Evolutionary conservation across 2,888 invertebrate species (phyloP).

Genomic region (Caenorhabditis imperialis): DNA sequence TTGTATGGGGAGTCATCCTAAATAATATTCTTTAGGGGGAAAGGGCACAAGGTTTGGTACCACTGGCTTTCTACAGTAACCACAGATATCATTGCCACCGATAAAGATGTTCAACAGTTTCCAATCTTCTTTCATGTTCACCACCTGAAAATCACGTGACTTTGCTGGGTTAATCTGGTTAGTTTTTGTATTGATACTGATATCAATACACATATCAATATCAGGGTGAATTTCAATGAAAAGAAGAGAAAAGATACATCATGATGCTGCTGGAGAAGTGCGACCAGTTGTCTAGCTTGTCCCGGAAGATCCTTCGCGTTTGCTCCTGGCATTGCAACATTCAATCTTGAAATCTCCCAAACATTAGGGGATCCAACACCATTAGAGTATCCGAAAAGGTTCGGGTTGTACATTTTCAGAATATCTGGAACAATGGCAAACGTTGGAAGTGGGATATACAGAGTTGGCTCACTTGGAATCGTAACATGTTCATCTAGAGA

Average conservation of each 20-base stretch:
- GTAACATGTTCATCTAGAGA: constrained; percentile 65
- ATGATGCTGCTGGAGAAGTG: constrained; percentile 56
- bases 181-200: too few species aligned
- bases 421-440: constrained; percentile 80
- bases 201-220: too few species aligned
- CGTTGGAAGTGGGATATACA: too few species aligned
- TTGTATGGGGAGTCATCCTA: constrained; percentile 55
- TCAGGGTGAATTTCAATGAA: too few species aligned
- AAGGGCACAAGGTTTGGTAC: background rate
- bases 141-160: constrained; percentile 50
- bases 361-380: constrained; percentile 81
- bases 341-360: constrained; percentile 65
- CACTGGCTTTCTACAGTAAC: constrained; percentile 63
- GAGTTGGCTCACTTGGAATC: constrained; percentile 72
- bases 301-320: constrained; percentile 66
- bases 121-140: constrained; percentile 71
- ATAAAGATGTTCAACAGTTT: constrained; percentile 73
- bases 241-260: too few species aligned
- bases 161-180: too few species aligned
- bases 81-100: constrained; percentile 73
- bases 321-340: constrained; percentile 66
- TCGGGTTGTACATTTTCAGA: constrained; percentile 85
- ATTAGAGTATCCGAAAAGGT: constrained; percentile 84
- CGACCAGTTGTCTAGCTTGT: constrained; percentile 65
- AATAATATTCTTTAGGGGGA: background rate